Conservation (phyloP, 2,888 invertebrate species). For the Zootermopsis nevadensis region DNA sequence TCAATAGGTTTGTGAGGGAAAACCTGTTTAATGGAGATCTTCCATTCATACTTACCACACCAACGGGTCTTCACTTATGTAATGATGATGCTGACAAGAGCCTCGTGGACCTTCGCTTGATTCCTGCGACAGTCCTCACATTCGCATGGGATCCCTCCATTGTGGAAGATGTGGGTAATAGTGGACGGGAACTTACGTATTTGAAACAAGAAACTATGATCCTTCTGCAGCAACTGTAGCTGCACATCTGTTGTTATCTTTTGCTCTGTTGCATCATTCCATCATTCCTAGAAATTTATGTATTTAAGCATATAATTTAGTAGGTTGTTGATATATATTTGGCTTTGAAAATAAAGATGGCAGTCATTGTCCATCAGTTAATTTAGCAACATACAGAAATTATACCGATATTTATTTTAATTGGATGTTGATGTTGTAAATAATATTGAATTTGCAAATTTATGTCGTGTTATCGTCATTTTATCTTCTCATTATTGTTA, state of each 20-base stretch:
- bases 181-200: constrained; percentile 66
- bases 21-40: constrained; percentile 75
- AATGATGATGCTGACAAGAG: constrained; percentile 77
- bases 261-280: constrained; percentile 9
- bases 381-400: not conserved
- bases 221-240: constrained; percentile 66
- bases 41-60: constrained; percentile 77
- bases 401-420: not conserved
- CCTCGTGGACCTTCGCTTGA: constrained; percentile 81
- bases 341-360: not conserved
- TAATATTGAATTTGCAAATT: not conserved
- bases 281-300: not conserved
- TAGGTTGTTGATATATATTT: not conserved
- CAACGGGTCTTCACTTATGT: constrained; percentile 74
- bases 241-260: constrained; percentile 61
- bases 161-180: constrained; percentile 65
- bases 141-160: constrained; percentile 74
- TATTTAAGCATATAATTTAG: not conserved
- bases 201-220: constrained; percentile 83
- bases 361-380: not conserved
- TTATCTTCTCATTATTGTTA: not conserved
- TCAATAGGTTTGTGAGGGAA: constrained; percentile 84
- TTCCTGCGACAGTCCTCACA: constrained; percentile 84
- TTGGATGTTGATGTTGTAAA: not conserved
- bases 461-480: not conserved